These are phyloP conservation scores for Neotoxoptera formosana DNA, from an alignment of 1,140 invertebrate genomes.

Conservation along the genomic window DNA sequence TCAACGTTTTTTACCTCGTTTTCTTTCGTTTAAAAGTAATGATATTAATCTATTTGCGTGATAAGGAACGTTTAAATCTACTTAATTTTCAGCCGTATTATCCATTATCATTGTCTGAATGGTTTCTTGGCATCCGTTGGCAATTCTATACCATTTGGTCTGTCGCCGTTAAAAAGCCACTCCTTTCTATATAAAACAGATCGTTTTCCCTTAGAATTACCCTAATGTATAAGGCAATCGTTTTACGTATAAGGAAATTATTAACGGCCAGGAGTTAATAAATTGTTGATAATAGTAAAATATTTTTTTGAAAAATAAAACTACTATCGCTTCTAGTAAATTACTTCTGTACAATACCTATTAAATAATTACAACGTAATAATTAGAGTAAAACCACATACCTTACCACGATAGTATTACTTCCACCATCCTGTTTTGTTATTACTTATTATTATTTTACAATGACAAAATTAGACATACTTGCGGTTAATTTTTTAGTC, in stretches of 20 bases:
- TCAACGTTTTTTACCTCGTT: neutral
- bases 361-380: neutral
- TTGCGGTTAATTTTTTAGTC: neutral
- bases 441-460: too few species aligned
- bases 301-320: neutral
- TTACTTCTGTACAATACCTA: neutral
- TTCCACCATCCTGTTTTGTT: neutral
- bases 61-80: constrained; percentile 22
- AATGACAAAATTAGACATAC: neutral
- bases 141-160: constrained; percentile 5
- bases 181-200: constrained; percentile 6
- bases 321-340: neutral
- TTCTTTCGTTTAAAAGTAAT: constrained; percentile 23
- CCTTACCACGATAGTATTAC: too few species aligned
- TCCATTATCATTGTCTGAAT: constrained; percentile 32
- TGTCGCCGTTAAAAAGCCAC: neutral
- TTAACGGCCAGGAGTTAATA: neutral
- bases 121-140: constrained; percentile 34
- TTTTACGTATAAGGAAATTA: neutral
- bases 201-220: neutral
- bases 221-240: neutral
- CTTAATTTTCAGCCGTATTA: constrained; percentile 17
- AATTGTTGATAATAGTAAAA: neutral
- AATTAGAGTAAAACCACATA: neutral
- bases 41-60: constrained; percentile 27